These are phyloP conservation scores for Neria commutata DNA, from an alignment of 2,888 invertebrate species.

Conservation along the genomic window DNA sequence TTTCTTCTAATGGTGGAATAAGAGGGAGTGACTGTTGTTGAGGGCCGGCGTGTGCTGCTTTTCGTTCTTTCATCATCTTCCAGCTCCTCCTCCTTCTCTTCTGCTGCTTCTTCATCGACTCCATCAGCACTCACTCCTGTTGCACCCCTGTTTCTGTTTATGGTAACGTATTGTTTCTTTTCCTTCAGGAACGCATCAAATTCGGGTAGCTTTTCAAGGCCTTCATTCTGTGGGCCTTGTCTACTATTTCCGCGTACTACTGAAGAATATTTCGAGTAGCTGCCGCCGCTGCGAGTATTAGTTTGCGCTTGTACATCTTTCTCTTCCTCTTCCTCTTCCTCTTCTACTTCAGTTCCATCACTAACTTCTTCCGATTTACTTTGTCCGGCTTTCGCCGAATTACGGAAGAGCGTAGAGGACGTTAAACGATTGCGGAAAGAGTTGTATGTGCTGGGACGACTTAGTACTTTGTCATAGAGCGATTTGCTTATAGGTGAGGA, in stretches of 20 bases:
- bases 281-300: slow-evolving; percentile 34
- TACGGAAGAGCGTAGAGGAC: slow-evolving; percentile 38
- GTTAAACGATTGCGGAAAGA: slow-evolving; percentile 56
- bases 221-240: slow-evolving; percentile 67
- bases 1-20: slow-evolving; percentile 77
- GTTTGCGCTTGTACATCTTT: slow-evolving; percentile 11
- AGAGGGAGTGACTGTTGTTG: slow-evolving; percentile 63
- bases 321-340: slow-evolving; percentile 24
- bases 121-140: slow-evolving; percentile 36
- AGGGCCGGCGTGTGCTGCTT: slow-evolving; percentile 36
- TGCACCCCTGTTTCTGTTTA: slow-evolving; percentile 67
- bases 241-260: slow-evolving; percentile 68
- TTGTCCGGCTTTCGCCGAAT: slow-evolving; percentile 18
- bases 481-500: slow-evolving; percentile 75
- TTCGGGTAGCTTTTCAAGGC: slow-evolving; percentile 60
- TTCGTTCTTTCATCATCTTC: slow-evolving; percentile 25
- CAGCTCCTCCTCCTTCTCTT: slow-evolving; percentile 34
- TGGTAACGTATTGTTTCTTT: slow-evolving; percentile 72
- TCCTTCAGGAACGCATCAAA: slow-evolving; percentile 60
- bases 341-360: slow-evolving; percentile 16
- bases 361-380: slow-evolving; percentile 22
- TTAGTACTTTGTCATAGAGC: slow-evolving; percentile 77
- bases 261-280: slow-evolving; percentile 65
- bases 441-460: slow-evolving; percentile 51
- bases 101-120: slow-evolving; percentile 24